Percentiles rank a stretch among this genome's conserved stretches.
Conservation (phyloP, 2,113 vertebrate genomes). For the Gila orcuttii region DNA sequence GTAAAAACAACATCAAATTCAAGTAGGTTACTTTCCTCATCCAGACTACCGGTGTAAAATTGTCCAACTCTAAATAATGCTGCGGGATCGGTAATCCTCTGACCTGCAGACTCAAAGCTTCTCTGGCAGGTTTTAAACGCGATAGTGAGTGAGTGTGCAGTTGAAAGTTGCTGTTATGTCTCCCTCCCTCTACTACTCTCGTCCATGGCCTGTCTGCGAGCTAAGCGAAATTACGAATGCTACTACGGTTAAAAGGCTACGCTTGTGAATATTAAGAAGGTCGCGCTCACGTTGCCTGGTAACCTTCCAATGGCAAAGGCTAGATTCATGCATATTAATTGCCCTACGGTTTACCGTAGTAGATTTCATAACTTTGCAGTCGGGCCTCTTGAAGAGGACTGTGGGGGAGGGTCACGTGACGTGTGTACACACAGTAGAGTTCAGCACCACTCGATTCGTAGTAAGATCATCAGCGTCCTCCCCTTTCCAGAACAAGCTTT, state of each 20-base stretch:
- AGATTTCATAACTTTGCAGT: neutral
- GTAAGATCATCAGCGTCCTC: constrained; percentile 70
- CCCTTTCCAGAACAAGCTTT: constrained; percentile 66
- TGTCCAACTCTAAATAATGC: neutral
- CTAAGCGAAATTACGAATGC: constrained; percentile 22
- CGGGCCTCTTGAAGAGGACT: constrained; percentile 56
- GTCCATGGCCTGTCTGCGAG: constrained; percentile 69
- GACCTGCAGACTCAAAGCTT: constrained; percentile 29
- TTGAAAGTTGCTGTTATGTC: constrained; percentile 47
- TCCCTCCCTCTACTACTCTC: neutral
- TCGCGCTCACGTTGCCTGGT: neutral
- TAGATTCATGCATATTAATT: neutral
- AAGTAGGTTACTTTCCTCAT: neutral
- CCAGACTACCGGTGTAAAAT: constrained; percentile 1
- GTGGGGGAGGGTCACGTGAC: constrained; percentile 82
- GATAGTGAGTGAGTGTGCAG: constrained; percentile 19
- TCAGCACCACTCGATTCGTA: constrained; percentile 68
- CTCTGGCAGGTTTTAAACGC: constrained; percentile 9
- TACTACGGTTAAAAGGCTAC: neutral
- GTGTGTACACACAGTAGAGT: constrained; percentile 78
- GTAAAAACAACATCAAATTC: neutral
- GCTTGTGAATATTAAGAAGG: constrained; percentile 19
- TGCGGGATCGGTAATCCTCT: neutral
- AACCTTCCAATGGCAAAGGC: neutral
- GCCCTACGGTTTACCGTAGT: neutral